Conservation (phyloP, 2,888 invertebrate species). For the Apoderus coryli region DNA sequence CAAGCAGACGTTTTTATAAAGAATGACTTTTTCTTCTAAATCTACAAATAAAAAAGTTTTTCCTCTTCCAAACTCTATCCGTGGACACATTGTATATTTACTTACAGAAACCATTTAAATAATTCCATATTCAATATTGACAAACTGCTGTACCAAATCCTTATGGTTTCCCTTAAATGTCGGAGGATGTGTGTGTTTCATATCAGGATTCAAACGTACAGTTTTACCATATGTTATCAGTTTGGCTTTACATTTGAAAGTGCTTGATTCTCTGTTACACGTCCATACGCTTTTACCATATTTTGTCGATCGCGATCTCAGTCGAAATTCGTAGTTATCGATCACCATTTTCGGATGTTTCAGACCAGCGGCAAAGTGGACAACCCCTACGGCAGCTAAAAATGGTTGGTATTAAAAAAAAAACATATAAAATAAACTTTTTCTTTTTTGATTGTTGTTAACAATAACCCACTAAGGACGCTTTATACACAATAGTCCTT, state of each 20-base stretch:
- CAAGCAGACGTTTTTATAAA: no score
- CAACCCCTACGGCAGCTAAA: slow-evolving; percentile 9
- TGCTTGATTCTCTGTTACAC: slow-evolving; percentile 9
- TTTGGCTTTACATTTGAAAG: slow-evolving; percentile 8
- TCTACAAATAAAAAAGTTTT: no score
- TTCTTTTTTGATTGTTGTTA: no score
- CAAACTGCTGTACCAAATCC: slow-evolving; percentile 1
- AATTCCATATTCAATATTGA: no score
- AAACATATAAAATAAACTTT: no score
- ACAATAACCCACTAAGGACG: no score
- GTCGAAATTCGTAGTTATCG: slow-evolving; percentile 11
- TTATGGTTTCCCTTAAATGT: slow-evolving; percentile 9
- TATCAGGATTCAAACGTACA: slow-evolving; percentile 12
- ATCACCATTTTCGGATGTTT: slow-evolving; percentile 13
- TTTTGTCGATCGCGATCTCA: slow-evolving; percentile 2
- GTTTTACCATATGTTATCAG: slow-evolving; percentile 7
- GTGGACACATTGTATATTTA: no score
- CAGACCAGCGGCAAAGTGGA: slow-evolving; percentile 10
- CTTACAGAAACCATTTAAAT: no score
- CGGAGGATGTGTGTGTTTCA: slow-evolving; percentile 7
- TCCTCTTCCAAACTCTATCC: no score
- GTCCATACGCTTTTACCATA: slow-evolving; percentile 9
- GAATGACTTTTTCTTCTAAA: no score
- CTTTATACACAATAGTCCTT: no score
- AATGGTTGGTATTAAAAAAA: no score